These are phyloP conservation scores for Lucilia cuprina DNA, from an alignment of 1,140 invertebrate genomes.

Conservation along the genomic window DNA sequence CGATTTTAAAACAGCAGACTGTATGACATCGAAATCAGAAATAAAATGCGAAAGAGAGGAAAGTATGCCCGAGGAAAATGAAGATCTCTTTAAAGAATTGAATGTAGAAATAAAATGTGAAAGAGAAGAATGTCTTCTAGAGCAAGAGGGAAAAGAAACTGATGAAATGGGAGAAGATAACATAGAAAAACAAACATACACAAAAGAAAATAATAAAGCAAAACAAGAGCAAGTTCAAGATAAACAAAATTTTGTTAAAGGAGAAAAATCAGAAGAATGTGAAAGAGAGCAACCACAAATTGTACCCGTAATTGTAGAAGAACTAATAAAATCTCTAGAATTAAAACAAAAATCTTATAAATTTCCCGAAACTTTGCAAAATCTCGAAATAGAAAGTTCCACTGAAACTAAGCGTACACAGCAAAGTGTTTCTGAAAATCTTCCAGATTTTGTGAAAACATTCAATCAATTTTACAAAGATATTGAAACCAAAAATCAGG, in stretches of 20 bases:
- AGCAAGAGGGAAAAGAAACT: constrained; percentile 38
- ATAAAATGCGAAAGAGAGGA: too few relatives aligned
- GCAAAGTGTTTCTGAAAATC: neutral
- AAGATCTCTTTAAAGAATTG: too few relatives aligned
- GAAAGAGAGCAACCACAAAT: neutral
- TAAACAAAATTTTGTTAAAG: neutral
- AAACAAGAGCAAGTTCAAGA: neutral
- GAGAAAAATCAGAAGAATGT: neutral
- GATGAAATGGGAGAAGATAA: too few relatives aligned
- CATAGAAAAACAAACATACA: neutral
- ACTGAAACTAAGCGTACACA: neutral
- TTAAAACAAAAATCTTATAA: constrained; percentile 42
- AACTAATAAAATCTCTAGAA: neutral
- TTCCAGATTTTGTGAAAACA: constrained; percentile 9
- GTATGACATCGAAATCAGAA: too few relatives aligned
- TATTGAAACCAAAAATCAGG: constrained; percentile 16
- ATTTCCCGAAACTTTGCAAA: constrained; percentile 40
- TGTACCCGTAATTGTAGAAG: neutral
- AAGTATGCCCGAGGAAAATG: too few relatives aligned
- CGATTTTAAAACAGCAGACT: too few relatives aligned
- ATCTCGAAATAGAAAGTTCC: constrained; percentile 54
- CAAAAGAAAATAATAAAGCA: neutral
- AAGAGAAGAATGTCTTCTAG: neutral
- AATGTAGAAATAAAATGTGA: too few relatives aligned
- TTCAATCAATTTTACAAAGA: constrained; percentile 25